These are phyloP conservation scores for Dipodomys merriami DNA, from an alignment of 2,113 vertebrate species.

Conservation along the genomic window DNA sequence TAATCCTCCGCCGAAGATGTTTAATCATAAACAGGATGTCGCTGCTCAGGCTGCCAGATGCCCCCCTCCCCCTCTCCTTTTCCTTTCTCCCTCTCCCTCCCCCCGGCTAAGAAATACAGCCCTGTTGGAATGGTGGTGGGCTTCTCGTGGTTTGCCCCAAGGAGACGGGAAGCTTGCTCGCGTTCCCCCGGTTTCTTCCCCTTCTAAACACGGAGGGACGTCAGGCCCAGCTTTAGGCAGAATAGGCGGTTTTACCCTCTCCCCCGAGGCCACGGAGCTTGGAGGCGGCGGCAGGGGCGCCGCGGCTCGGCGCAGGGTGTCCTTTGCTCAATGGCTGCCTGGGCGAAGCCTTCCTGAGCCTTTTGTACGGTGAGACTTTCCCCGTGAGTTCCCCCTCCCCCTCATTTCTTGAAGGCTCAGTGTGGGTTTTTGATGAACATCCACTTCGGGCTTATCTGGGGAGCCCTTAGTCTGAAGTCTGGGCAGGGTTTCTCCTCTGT, in stretches of 20 bases:
- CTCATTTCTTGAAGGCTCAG: neutral
- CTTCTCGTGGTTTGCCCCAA: neutral
- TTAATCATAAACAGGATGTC: conserved; percentile 76
- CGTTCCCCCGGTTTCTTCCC: neutral
- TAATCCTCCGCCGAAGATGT: conserved; percentile 10
- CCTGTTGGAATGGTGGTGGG: neutral
- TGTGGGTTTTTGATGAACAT: neutral
- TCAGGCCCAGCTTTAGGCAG: conserved; percentile 38
- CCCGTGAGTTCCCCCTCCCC: neutral
- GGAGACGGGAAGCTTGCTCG: neutral
- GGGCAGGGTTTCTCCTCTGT: neutral
- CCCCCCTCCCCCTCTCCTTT: too few species aligned
- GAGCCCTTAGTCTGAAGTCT: neutral
- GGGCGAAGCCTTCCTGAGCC: conserved; percentile 3
- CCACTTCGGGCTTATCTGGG: neutral
- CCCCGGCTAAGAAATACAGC: neutral
- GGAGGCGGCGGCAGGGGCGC: conserved; percentile 40
- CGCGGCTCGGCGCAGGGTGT: neutral
- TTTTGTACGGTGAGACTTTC: neutral
- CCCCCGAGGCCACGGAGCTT: neutral
- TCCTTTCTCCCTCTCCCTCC: accelerated
- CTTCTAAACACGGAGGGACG: neutral
- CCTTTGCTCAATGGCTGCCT: conserved; percentile 60
- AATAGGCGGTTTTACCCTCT: neutral
- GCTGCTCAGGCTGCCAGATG: conserved; percentile 55